phyloP scores from a whole-genome alignment of 2,888 invertebrate genomes.

The Tipula helvola region DNA sequence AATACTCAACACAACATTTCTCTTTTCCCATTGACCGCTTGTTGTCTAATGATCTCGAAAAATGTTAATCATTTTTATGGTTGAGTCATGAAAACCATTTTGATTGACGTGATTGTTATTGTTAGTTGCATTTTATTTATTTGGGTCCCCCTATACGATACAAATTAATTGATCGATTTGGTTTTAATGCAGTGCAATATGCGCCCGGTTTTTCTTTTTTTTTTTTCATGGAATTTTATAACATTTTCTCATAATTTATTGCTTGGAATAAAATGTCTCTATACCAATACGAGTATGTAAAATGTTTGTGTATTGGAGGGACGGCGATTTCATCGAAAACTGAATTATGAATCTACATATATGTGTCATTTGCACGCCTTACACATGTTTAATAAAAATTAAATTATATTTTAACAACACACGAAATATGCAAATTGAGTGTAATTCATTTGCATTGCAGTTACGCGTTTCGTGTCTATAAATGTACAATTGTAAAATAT shows the following conservation, averaged over 20 bases:
- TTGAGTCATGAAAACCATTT: not conserved
- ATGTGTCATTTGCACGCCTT: not conserved
- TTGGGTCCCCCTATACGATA: not conserved
- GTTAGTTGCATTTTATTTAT: not conserved
- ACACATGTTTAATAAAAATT: not conserved
- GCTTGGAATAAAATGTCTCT: no score
- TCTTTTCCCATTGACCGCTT: not conserved
- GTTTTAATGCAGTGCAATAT: no score
- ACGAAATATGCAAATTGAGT: not conserved
- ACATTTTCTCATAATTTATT: no score
- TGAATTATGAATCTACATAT: not conserved
- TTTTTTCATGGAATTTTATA: no score
- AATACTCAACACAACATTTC: not conserved
- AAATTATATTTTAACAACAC: not conserved
- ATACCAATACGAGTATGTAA: no score
- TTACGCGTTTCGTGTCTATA: not conserved
- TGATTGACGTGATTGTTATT: not conserved
- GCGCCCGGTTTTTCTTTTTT: no score
- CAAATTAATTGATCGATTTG: no score
- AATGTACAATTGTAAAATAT: not conserved
- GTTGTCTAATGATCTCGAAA: not conserved
- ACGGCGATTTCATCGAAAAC: no score
- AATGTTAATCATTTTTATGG: not conserved
- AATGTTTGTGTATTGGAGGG: no score
- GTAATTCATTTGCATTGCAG: not conserved